Conservation (phyloP, 2,888 invertebrate genomes). For the Cheilosia vernalis region DNA sequence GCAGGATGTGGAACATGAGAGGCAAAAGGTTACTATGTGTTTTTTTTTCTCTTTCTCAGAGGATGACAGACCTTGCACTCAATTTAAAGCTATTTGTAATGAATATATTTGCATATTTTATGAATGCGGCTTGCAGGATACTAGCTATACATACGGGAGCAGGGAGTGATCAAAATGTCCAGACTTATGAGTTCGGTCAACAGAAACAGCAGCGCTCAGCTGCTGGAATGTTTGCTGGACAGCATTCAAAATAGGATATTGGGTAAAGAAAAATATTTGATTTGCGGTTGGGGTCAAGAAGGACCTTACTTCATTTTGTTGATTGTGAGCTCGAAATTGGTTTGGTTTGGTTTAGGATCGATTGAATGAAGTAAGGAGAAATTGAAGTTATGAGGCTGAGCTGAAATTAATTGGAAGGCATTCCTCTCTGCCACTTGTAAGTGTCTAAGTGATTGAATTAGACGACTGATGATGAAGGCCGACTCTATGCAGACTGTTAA, state of each 20-base stretch:
- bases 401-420: too few relatives aligned
- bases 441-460: too few relatives aligned
- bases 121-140: slow-evolving; percentile 57
- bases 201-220: slow-evolving; percentile 9
- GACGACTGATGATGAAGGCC: too few relatives aligned
- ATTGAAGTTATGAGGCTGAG: too few relatives aligned
- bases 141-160: not conserved
- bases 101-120: slow-evolving; percentile 73
- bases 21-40: slow-evolving; percentile 25
- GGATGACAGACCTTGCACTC: slow-evolving; percentile 58
- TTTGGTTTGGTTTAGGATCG: too few relatives aligned
- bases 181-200: slow-evolving; percentile 47
- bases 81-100: slow-evolving; percentile 66
- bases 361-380: too few relatives aligned
- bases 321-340: too few relatives aligned
- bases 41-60: not conserved
- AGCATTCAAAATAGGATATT: not conserved
- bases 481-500: too few relatives aligned
- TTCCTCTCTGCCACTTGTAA: too few relatives aligned
- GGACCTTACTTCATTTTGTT: too few relatives aligned
- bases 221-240: not conserved
- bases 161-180: slow-evolving; percentile 44
- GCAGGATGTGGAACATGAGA: slow-evolving; percentile 21
- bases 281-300: too few relatives aligned
- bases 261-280: not conserved